These are phyloP conservation scores for Phaedon cochleariae DNA, from an alignment of 2,888 invertebrate species.

Conservation along the genomic window DNA sequence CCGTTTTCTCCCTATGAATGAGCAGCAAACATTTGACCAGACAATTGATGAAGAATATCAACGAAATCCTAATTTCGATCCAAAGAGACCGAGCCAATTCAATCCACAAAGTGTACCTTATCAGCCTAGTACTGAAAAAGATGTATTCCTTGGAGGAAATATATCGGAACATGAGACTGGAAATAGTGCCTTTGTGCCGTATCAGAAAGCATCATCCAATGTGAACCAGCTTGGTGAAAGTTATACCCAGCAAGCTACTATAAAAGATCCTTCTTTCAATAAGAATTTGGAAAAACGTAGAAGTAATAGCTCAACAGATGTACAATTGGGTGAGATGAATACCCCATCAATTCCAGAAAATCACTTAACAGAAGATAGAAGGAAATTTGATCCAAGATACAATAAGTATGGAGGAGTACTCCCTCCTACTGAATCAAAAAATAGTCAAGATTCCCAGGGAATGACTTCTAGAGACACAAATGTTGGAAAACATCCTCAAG, in stretches of 20 bases:
- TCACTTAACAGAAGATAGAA: no score
- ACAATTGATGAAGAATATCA: conserved; percentile 34
- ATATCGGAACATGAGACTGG: conserved; percentile 18
- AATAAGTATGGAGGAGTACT: no score
- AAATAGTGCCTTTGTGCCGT: conserved; percentile 37
- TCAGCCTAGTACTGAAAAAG: conserved; percentile 4
- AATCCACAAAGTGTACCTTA: conserved; percentile 18
- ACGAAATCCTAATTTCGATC: conserved; percentile 42
- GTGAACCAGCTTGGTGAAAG: conserved; percentile 18
- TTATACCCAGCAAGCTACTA: conserved; percentile 14
- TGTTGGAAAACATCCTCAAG: no score
- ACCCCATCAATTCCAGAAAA: no score
- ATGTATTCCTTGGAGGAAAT: conserved; percentile 4
- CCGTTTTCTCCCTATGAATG: not conserved
- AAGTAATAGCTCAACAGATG: no score
- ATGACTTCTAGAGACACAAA: no score
- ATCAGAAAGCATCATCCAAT: conserved; percentile 26
- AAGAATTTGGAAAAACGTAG: conserved; percentile 14
- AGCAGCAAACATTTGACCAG: conserved; percentile 19
- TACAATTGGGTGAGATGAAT: no score
- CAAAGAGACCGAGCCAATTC: conserved; percentile 42
- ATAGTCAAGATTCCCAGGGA: no score
- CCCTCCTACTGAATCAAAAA: no score
- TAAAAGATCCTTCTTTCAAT: conserved; percentile 10
- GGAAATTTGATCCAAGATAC: no score